Percentiles rank a stretch among this genome's conserved stretches.
These are phyloP conservation scores for Pyrrhosoma nymphula DNA, from an alignment of 2,888 invertebrate species.

Conservation along the genomic window DNA sequence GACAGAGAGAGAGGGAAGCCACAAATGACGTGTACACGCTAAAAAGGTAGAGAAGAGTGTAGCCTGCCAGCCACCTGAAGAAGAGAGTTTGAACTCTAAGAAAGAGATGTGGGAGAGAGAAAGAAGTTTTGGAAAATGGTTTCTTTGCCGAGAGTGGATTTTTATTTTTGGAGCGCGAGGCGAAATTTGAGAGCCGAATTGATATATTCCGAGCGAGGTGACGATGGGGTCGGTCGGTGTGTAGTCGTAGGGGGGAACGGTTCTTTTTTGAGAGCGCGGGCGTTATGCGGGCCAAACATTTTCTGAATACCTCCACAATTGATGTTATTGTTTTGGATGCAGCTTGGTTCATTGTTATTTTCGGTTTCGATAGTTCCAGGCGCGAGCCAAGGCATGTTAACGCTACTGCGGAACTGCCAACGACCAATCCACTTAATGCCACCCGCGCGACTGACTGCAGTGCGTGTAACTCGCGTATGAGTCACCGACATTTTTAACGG, in stretches of 20 bases:
- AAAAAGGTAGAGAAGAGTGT: not conserved
- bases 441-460: too few species aligned
- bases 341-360: not conserved
- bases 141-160: not conserved
- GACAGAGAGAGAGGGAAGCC: too few species aligned
- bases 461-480: too few species aligned
- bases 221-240: not conserved
- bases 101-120: not conserved
- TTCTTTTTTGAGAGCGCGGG: conserved; percentile 1
- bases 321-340: not conserved
- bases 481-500: too few species aligned
- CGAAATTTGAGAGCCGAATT: conserved; percentile 51
- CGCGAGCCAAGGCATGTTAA: not conserved
- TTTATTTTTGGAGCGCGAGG: conserved; percentile 47
- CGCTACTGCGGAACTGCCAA: not conserved
- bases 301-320: not conserved
- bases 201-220: not conserved
- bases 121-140: conserved; percentile 1
- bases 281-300: not conserved
- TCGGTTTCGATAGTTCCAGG: not conserved
- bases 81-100: not conserved
- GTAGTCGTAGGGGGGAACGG: not conserved
- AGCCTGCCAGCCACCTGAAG: conserved; percentile 51
- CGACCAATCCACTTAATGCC: too few species aligned
- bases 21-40: too few species aligned